Evolutionary conservation across 2,888 invertebrate species (phyloP).

Genomic region (Corbicula japonica): DNA sequence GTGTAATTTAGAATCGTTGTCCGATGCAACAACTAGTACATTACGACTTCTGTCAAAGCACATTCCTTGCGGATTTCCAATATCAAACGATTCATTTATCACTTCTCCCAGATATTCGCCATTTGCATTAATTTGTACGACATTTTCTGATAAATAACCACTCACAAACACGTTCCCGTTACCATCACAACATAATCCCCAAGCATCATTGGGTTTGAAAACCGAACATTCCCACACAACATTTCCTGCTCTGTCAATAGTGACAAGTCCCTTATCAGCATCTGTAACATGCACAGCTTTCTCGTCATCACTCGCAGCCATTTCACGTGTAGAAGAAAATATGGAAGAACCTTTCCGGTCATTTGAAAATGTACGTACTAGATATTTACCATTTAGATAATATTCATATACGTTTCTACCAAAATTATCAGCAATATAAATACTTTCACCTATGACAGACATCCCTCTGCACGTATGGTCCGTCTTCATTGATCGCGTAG

Average conservation of each 20-base stretch:
- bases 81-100: neutral
- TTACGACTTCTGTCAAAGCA: conserved; percentile 3
- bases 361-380: neutral
- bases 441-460: neutral
- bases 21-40: neutral
- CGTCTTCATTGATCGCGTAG: neutral
- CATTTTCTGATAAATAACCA: neutral
- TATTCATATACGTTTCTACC: neutral
- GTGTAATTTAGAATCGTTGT: too few species aligned
- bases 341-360: neutral
- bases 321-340: neutral
- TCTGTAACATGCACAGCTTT: neutral
- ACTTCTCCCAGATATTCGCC: neutral
- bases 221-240: neutral
- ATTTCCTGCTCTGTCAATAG: neutral
- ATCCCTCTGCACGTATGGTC: neutral
- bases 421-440: neutral
- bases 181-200: conserved; percentile 6
- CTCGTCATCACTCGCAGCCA: neutral
- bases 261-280: neutral
- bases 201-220: neutral
- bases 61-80: neutral
- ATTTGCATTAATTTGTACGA: conserved; percentile 1
- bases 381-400: neutral
- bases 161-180: conserved; percentile 7